Evolutionary conservation across 2,797 vertebrate genomes (phyloP), one percentile per base, ranked within the genome.

Genomic region (Benthosema pterotum): DNA sequence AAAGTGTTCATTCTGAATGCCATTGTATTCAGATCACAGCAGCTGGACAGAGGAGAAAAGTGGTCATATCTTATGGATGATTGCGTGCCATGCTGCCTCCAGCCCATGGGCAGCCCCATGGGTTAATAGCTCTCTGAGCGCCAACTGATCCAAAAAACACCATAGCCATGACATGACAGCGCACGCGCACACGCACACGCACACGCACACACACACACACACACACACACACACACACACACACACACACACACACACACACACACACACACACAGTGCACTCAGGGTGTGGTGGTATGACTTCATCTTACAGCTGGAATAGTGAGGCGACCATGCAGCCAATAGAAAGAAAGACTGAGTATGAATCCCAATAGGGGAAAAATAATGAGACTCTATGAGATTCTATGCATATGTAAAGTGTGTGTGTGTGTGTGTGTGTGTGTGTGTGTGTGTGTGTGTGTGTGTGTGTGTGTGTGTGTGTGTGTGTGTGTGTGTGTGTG

Each of bases 31-130:
- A 19, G 42, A 68, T 54, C 59, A 52, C n/a, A 46, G 13, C 52
- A 62, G 18, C 13, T 8, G 28, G 32, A 45, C 65, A 65, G 45
- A 57, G 17, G 58, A 61, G 49, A 38, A 72, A 63, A 75, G 67
- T 50, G 45, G 63, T 79, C 61, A 70, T 77, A n/a, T 69, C 48
- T 84, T 72, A 79, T 79, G 52, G 45, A 78, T 77, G 65, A 73
- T 51, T 6, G n/a, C 3, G 2, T 2, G 52, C n/a, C n/a, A n/a
- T n/a, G n/a, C n/a, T n/a, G n/a, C 16, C 14, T 50, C 32, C 43
- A 12, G 0, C 60, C 32, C 17, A 11, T n/a, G n/a, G 22, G 38
- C 5, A 32, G 28, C 63, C 42, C 58, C 49, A 52, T n/a, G 69
- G 67, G 76, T 80, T 65, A 72, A 83, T 67, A 52, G 64, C 49